Conservation (phyloP, 1,140 invertebrate genomes). For the Diabrotica undecimpunctata region DNA sequence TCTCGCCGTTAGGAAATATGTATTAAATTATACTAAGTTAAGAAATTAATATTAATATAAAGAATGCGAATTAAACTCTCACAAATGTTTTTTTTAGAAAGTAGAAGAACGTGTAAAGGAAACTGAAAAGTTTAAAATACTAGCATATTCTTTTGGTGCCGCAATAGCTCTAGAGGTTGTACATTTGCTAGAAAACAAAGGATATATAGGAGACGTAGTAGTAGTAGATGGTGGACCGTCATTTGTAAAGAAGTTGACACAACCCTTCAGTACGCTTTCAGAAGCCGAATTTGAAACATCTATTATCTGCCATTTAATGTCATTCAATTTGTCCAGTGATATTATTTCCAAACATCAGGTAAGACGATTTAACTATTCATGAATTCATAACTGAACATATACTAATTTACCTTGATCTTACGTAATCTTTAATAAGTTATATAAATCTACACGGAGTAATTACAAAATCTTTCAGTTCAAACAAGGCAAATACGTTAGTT, state of each 20-base stretch:
- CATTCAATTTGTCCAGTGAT: slow-evolving; percentile 49
- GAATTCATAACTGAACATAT: too few species aligned
- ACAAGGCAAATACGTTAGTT: too few species aligned
- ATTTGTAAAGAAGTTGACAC: slow-evolving; percentile 52
- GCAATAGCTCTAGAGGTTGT: slow-evolving; percentile 56
- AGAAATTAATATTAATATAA: too few species aligned
- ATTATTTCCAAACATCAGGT: slow-evolving; percentile 55
- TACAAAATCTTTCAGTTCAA: neutral
- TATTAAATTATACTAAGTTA: too few species aligned
- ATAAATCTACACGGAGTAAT: neutral
- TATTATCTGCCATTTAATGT: slow-evolving; percentile 52
- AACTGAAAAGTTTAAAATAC: slow-evolving; percentile 50
- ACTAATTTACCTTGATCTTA: too few species aligned
- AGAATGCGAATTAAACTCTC: too few species aligned
- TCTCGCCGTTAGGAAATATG: too few species aligned
- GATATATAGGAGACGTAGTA: slow-evolving; percentile 53
- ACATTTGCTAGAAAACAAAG: slow-evolving; percentile 54
- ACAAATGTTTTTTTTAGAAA: slow-evolving; percentile 19
- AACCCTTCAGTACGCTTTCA: slow-evolving; percentile 43
- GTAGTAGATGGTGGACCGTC: slow-evolving; percentile 58
- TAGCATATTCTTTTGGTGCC: slow-evolving; percentile 67
- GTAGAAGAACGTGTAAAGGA: slow-evolving; percentile 23
- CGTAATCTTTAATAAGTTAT: neutral
- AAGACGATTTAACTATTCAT: slow-evolving; percentile 21
- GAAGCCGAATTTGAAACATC: slow-evolving; percentile 54